These are phyloP conservation scores for Amphiprion ocellaris DNA, from an alignment of 2,113 vertebrate species.

Conservation along the genomic window DNA sequence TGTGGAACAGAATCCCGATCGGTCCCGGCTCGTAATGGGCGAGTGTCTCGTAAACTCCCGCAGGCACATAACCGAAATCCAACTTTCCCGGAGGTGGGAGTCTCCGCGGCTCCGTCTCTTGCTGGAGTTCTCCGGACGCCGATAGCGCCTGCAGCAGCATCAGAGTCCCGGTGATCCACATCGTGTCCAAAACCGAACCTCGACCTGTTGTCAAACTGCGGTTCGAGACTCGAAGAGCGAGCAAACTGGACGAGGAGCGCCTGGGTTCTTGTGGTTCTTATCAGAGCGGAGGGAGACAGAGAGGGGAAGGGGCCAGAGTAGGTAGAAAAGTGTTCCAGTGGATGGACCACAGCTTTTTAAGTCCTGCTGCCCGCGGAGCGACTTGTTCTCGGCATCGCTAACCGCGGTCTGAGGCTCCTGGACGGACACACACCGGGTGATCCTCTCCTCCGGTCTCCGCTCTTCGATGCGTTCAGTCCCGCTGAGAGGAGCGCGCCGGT, in stretches of 20 bases:
- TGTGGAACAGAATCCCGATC: conserved; percentile 89
- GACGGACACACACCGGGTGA: conserved; percentile 47
- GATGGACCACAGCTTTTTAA: conserved; percentile 66
- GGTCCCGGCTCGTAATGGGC: conserved; percentile 88
- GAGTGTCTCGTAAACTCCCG: conserved; percentile 89
- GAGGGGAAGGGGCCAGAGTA: neutral
- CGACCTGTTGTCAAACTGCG: conserved; percentile 3
- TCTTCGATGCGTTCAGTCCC: conserved; percentile 52
- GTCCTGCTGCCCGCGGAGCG: conserved; percentile 61
- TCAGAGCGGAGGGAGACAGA: neutral
- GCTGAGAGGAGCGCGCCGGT: conserved; percentile 57
- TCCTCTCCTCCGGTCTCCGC: conserved; percentile 48
- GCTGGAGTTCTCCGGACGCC: conserved; percentile 79
- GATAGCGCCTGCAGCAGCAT: conserved; percentile 77
- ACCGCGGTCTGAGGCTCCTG: conserved; percentile 55
- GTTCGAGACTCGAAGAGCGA: neutral
- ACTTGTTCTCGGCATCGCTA: conserved; percentile 62
- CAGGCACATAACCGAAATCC: conserved; percentile 91
- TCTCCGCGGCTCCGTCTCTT: conserved; percentile 67
- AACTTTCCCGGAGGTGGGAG: conserved; percentile 78
- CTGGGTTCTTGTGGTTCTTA: conserved; percentile 11
- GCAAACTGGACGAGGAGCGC: neutral
- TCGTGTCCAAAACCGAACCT: conserved; percentile 63
- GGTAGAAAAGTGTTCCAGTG: conserved; percentile 45
- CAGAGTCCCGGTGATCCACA: conserved; percentile 78